Evolutionary conservation across 92 coral and sea anemone genomes (phyloP).

Genomic region (Parazoanthus darwini): DNA sequence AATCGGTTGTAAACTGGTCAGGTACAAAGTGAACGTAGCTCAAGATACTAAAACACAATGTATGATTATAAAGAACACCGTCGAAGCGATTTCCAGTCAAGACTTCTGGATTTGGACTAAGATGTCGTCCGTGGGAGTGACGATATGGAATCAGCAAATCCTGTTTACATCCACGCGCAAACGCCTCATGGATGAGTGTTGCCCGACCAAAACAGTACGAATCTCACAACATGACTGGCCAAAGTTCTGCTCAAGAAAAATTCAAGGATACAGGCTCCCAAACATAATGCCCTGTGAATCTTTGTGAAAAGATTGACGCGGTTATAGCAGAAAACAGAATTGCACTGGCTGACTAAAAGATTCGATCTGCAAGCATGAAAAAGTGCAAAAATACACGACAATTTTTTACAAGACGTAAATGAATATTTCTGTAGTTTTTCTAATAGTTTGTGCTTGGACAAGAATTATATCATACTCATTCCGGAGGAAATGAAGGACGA

Average conservation of each 20-base stretch:
- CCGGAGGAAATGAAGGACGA: too few relatives aligned
- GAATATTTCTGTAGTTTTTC: neutral
- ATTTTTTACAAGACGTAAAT: neutral
- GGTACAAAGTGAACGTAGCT: too few relatives aligned
- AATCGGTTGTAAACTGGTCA: too few relatives aligned
- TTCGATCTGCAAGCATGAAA: conserved; percentile 20
- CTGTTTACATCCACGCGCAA: too few relatives aligned
- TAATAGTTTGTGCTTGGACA: neutral
- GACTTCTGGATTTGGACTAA: too few relatives aligned
- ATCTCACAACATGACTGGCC: conserved; percentile 1
- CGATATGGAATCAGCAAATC: too few relatives aligned
- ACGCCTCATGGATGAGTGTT: conserved; percentile 27
- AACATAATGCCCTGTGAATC: neutral
- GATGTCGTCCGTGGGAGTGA: too few relatives aligned
- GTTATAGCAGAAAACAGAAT: conserved; percentile 21
- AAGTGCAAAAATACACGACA: neutral
- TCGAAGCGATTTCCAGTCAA: too few relatives aligned
- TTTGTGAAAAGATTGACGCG: conserved; percentile 2
- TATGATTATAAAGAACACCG: too few relatives aligned
- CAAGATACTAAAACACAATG: too few relatives aligned
- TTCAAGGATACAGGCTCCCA: too few relatives aligned
- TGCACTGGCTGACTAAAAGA: conserved; percentile 28
- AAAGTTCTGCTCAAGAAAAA: too few relatives aligned
- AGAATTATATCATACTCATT: neutral
- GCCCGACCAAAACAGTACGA: conserved; percentile 11